These are phyloP conservation scores for Habropoda laboriosa DNA, from an alignment of 1,140 invertebrate genomes.

Conservation along the genomic window DNA sequence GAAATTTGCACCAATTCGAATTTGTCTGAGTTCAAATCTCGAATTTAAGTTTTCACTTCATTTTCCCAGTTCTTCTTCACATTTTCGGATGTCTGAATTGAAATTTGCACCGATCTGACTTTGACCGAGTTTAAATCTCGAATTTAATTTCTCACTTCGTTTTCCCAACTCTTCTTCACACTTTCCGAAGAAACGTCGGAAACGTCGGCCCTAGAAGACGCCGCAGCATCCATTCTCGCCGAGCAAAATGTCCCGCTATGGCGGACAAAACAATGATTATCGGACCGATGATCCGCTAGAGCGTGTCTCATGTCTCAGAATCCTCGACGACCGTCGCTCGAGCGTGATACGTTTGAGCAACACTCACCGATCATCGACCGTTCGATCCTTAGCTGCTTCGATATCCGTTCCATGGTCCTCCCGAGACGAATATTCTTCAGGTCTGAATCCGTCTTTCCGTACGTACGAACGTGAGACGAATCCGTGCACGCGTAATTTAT, in stretches of 20 bases:
- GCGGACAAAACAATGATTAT: constrained; percentile 51
- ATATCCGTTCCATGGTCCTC: constrained; percentile 33
- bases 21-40: no score
- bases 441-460: neutral
- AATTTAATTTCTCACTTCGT: no score
- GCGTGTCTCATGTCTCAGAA: constrained; percentile 33
- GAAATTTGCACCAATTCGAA: no score
- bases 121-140: no score
- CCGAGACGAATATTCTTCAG: constrained; percentile 32
- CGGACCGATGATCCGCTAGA: constrained; percentile 49
- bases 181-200: neutral
- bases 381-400: constrained; percentile 36
- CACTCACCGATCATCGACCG: constrained; percentile 42
- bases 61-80: no score
- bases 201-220: neutral
- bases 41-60: no score
- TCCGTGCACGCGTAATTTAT: constrained; percentile 12
- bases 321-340: constrained; percentile 31
- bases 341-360: constrained; percentile 47
- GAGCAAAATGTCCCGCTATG: constrained; percentile 20
- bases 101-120: no score
- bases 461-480: constrained; percentile 1
- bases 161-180: neutral
- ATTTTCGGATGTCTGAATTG: no score
- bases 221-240: neutral